Evolutionary conservation across 2,888 invertebrate species (phyloP), one percentile per base, ranked within the genome.

Genomic region (Oscheius onirici): DNA sequence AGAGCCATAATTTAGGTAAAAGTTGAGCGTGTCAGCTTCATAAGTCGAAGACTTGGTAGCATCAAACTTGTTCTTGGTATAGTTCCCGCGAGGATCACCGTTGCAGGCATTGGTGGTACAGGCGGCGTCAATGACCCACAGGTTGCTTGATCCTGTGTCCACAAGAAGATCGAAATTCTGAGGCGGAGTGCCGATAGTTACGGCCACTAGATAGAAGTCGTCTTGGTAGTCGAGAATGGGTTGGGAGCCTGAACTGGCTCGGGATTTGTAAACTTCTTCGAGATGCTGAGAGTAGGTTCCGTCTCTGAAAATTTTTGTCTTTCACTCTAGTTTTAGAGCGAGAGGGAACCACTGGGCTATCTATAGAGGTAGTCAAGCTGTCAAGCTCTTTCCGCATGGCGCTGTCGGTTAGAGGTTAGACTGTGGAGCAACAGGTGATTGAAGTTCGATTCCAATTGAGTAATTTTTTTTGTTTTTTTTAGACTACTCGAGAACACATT

Each of bases 1-100:
- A 54, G 79, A 80, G 68, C 83, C 83, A 77, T 83, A 83, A 71
- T 76, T 75, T 72, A 83, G 80, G 55, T 77, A 77, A 78, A 83
- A 83, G 52, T 71, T 72, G 51, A 66, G 51, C 40, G 73, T 69
- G 40, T 80, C 77, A 61, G 70, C 71, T 67, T 71, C 66, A 76
- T 72, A 83, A 44, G 83, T 78, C n/a, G 75, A 69, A n/a, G 83
- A 83, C 58, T 73, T 76, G 73, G 77, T 75, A 63, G 77, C 77
- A 77, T 82, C 76, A 75, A 78, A 82, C 70, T 74, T 78, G 24
- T 82, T 72, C 78, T 82, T 82, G 63, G 75, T 78, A 75, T 74
- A 76, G 71, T 73, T 73, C 43, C 60, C 43, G 34, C 61, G 43
- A 24, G 71, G 65, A 24, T 55, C 22, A 54, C 71, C 71, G 44